Evolutionary conservation across 2,113 vertebrate species (phyloP).

Genomic region (Barnardius zonarius): DNA sequence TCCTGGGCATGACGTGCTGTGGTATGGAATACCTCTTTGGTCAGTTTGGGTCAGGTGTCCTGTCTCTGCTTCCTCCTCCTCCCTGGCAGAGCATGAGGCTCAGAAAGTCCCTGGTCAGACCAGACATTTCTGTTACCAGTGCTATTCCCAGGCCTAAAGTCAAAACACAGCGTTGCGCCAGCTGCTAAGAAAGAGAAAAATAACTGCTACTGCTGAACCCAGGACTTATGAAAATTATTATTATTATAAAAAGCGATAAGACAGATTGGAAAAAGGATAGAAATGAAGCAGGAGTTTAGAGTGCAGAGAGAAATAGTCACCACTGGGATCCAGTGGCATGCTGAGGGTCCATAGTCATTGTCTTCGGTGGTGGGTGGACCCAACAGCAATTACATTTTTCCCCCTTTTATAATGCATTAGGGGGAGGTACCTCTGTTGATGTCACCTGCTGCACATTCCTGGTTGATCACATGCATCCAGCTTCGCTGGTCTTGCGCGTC

Average conservation of each 20-base stretch:
- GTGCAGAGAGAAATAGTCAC: neutral
- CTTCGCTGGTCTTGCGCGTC: neutral
- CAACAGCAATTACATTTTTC: neutral
- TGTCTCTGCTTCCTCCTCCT: no score
- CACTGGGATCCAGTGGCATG: neutral
- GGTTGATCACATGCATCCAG: neutral
- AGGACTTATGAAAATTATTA: neutral
- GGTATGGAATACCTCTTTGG: no score
- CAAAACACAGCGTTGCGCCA: no score
- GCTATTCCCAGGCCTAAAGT: no score
- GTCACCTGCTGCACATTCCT: neutral
- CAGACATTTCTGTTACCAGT: no score
- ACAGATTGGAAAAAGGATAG: neutral
- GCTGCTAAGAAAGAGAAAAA: no score
- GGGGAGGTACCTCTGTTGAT: neutral
- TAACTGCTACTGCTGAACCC: no score
- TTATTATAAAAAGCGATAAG: neutral
- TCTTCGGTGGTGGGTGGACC: neutral
- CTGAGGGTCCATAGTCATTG: neutral
- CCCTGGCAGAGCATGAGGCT: no score
- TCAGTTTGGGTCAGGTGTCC: no score
- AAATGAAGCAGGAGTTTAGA: neutral
- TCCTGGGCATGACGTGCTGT: no score
- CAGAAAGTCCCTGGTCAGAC: no score
- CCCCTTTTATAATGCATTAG: neutral